phyloP scores from a whole-genome alignment of 2,888 invertebrate genomes.

The Blomia tropicalis region DNA sequence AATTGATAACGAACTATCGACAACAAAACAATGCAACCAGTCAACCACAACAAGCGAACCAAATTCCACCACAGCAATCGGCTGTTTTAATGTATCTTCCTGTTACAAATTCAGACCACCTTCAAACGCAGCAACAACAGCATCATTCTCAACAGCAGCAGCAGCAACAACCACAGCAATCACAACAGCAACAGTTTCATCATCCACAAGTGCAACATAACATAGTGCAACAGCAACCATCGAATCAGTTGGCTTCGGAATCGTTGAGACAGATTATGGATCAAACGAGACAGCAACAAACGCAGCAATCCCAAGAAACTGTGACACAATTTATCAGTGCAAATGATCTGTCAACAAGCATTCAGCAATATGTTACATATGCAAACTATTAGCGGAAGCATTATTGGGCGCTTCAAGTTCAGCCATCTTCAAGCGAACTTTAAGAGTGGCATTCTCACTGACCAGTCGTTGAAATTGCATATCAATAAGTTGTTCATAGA shows the following conservation, averaged over 20 bases:
- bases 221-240: background rate
- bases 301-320: no score
- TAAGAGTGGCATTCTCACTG: slow-evolving; percentile 12
- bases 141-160: background rate
- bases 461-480: slow-evolving; percentile 8
- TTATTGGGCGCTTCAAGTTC: slow-evolving; percentile 2
- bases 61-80: background rate
- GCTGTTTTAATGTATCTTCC: background rate
- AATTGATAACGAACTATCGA: background rate
- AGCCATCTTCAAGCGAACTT: slow-evolving; percentile 16
- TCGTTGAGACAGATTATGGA: no score
- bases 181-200: background rate
- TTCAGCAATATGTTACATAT: background rate
- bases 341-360: no score
- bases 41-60: background rate
- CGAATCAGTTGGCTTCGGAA: no score
- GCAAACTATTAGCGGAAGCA: background rate
- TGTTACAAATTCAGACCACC: background rate
- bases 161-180: slow-evolving; percentile 7
- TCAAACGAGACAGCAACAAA: no score
- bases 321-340: no score
- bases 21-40: background rate
- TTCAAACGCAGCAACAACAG: slow-evolving; percentile 3
- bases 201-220: background rate
- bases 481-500: slow-evolving; percentile 10